These are phyloP conservation scores for Pteromalus puparum DNA, from an alignment of 1,140 invertebrate genomes.

Conservation along the genomic window DNA sequence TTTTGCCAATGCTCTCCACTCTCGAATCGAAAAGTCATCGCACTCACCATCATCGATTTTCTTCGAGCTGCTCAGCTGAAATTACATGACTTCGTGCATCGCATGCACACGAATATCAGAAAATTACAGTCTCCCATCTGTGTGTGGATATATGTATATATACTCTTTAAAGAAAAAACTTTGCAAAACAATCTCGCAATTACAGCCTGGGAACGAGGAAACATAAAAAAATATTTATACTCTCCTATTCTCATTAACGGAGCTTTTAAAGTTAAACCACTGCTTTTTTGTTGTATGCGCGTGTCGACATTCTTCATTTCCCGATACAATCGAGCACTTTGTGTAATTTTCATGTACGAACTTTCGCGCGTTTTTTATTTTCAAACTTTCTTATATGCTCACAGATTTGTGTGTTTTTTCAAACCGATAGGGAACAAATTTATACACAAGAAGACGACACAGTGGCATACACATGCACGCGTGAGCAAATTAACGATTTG, in stretches of 20 bases:
- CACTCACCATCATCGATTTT: background rate
- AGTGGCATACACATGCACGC: background rate
- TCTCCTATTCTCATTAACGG: no score
- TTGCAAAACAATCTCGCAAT: background rate
- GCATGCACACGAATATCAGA: background rate
- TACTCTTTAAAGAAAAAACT: background rate
- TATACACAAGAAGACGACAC: background rate
- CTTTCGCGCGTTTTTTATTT: no score
- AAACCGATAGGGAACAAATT: no score
- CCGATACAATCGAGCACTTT: no score
- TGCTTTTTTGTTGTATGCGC: no score
- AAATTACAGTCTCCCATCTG: background rate
- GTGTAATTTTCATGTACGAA: no score
- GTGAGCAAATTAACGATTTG: constrained; percentile 10
- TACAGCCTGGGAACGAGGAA: background rate
- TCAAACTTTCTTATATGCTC: no score
- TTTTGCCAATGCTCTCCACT: background rate
- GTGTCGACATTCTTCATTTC: no score
- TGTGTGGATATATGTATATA: no score
- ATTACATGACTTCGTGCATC: background rate
- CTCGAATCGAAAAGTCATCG: background rate
- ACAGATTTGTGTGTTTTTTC: no score
- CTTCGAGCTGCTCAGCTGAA: background rate
- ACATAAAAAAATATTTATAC: background rate
- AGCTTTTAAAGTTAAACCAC: background rate